Evolutionary conservation across 2,797 vertebrate species (phyloP).

Genomic region (Chelmon rostratus): DNA sequence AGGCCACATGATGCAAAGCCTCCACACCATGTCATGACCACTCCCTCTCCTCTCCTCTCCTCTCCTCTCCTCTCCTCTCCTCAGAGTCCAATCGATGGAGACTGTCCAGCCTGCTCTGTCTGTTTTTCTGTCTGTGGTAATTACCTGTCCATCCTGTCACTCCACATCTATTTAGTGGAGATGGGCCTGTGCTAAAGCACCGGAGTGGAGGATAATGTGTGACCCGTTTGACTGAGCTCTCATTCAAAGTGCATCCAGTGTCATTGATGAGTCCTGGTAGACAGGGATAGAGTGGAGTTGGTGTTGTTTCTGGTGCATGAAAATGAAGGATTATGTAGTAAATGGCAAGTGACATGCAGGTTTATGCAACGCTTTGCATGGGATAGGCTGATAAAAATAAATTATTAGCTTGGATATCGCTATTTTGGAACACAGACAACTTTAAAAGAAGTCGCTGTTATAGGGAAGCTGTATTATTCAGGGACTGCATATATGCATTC

Average conservation of each 20-base stretch:
- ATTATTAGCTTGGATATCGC: not conserved
- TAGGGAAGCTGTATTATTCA: slow-evolving; percentile 22
- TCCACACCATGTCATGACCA: slow-evolving; percentile 15
- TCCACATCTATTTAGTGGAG: slow-evolving; percentile 57
- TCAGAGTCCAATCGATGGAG: slow-evolving; percentile 45
- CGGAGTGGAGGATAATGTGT: slow-evolving; percentile 45
- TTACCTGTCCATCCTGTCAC: slow-evolving; percentile 58
- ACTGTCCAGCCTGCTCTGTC: slow-evolving; percentile 29
- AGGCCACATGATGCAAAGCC: slow-evolving; percentile 28
- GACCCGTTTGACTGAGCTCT: slow-evolving; percentile 46
- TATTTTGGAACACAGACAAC: not conserved
- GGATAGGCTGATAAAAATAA: slow-evolving; percentile 11
- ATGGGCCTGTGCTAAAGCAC: slow-evolving; percentile 22
- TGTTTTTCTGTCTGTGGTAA: slow-evolving; percentile 59
- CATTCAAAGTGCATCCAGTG: slow-evolving; percentile 48
- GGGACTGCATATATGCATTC: slow-evolving; percentile 4
- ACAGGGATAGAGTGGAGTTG: not conserved
- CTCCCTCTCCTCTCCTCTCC: not conserved
- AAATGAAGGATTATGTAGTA: slow-evolving; percentile 32
- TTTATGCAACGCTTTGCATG: slow-evolving; percentile 19
- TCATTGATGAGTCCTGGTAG: slow-evolving; percentile 29
- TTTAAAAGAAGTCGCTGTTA: not conserved
- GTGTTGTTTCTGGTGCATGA: slow-evolving; percentile 19
- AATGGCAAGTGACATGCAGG: slow-evolving; percentile 40
- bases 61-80: slow-evolving; percentile 7